Percentiles rank a stretch among this genome's conserved stretches.
phyloP scores from a whole-genome alignment of 2,113 vertebrate genomes.

The Vimba vimba region DNA sequence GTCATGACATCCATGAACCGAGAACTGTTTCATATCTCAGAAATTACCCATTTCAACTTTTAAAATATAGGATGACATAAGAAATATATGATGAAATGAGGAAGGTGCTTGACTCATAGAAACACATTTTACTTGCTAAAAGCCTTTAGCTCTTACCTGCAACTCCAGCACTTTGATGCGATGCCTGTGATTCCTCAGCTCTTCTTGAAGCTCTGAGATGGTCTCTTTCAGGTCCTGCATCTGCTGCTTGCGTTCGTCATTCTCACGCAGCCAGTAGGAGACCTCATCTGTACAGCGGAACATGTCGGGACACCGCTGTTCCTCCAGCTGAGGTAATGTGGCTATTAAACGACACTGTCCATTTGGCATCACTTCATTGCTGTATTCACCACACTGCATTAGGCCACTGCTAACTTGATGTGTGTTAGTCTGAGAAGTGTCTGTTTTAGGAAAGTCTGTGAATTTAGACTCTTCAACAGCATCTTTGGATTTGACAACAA shows the following conservation, averaged over 20 bases:
- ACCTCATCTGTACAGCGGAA: constrained; percentile 86
- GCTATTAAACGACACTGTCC: constrained; percentile 83
- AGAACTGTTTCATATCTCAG: background rate
- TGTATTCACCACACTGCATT: constrained; percentile 81
- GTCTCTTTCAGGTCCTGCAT: constrained; percentile 78
- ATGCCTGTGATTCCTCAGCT: constrained; percentile 83
- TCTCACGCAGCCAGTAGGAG: constrained; percentile 86
- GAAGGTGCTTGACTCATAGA: background rate
- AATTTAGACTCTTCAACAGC: constrained; percentile 9
- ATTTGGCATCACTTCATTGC: constrained; percentile 79
- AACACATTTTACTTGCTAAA: background rate
- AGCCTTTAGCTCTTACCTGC: constrained; percentile 66
- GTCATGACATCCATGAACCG: no score
- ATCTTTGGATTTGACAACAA: background rate
- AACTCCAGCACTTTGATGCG: constrained; percentile 81
- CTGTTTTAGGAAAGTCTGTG: constrained; percentile 1
- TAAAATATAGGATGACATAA: background rate
- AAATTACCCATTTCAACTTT: background rate
- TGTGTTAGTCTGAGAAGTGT: constrained; percentile 1
- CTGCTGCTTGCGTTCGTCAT: constrained; percentile 83
- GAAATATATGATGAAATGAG: background rate
- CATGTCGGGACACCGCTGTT: constrained; percentile 82
- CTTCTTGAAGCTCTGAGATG: constrained; percentile 83
- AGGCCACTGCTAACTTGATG: constrained; percentile 64
- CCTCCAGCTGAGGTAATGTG: constrained; percentile 78